Base-by-base conservation (phyloP, 2,888 invertebrate genomes). In the Lasius fuliginosus region DNA sequence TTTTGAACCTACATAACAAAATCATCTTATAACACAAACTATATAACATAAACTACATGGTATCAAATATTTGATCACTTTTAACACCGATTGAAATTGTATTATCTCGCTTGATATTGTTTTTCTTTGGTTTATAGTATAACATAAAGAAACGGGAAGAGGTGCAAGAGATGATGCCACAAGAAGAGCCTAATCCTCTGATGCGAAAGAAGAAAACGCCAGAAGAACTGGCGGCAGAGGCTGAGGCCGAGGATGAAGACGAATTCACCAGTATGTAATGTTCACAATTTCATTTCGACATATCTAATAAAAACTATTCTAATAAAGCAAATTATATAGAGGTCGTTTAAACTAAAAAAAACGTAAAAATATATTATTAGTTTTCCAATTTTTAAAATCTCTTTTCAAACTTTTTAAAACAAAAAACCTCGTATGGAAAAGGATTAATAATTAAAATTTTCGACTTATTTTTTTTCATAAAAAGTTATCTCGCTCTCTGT, bases 171-270 rank as follows among this genome's bases (percentile, higher is more conserved):
- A 97, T 97, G 94, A 97, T 97, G 94, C 97, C 97, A 94, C 97
- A 97, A 88, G 98, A 98, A 95, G 98, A 98, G 90, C 98, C 98
- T 93, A 98, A 98, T 95, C 98, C 98, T 81, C 96, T 99, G 94
- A 99, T 99, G 97, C 97, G 99, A 95, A 99, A 99, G 97, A 99
- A 99, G 96, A 99, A 99, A 96, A 99, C 99, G 86, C 99, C 99
- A 0, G 99, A 99, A 95, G 99, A 99, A 95, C 95, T 99, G 93
- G 99, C 99, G 85, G 98, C 98, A 67, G 99, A 99, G 95, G 99
- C 99, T 68, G 99, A 99, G 95, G 98, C 98, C 76, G 98, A 98
- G 95, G 98, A 99, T 95, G 98, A 99, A 96, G 99, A 99, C 94
- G 99, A 99, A 95, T 98, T 99, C 96, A 99, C 99, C 95, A 99